These are phyloP conservation scores for Chauna torquata DNA, from an alignment of 2,113 vertebrate genomes.

Conservation along the genomic window DNA sequence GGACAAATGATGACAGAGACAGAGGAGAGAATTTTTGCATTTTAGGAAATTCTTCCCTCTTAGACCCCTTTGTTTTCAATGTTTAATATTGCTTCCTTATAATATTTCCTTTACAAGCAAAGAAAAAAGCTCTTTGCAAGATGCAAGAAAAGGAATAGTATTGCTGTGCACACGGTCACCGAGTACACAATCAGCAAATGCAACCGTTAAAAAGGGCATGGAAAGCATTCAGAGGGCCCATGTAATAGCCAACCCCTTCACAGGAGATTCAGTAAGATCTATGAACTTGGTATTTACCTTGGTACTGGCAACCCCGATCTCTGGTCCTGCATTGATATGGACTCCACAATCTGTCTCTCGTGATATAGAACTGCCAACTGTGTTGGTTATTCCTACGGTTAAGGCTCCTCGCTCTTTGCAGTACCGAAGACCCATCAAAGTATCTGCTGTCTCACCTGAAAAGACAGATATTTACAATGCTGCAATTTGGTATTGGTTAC, in stretches of 20 bases:
- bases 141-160: rapidly evolving
- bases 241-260: rapidly evolving
- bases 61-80: background rate
- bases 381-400: constrained; percentile 97
- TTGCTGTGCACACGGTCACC: background rate
- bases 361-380: constrained; percentile 96
- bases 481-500: rapidly evolving
- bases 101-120: background rate
- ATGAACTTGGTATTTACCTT: constrained; percentile 78
- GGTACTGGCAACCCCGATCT: constrained; percentile 96
- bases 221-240: background rate
- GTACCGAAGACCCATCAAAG: constrained; percentile 91
- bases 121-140: background rate
- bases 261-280: background rate
- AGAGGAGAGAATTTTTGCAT: background rate
- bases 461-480: background rate
- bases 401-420: constrained; percentile 95
- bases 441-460: constrained; percentile 96
- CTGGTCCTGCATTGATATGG: constrained; percentile 97
- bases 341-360: constrained; percentile 96
- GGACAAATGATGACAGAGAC: background rate
- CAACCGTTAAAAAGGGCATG: background rate
- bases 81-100: background rate
- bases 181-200: rapidly evolving
- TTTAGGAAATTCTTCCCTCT: background rate